Base-by-base conservation (phyloP, 2,113 vertebrate genomes). In the Onychostoma macrolepis region DNA sequence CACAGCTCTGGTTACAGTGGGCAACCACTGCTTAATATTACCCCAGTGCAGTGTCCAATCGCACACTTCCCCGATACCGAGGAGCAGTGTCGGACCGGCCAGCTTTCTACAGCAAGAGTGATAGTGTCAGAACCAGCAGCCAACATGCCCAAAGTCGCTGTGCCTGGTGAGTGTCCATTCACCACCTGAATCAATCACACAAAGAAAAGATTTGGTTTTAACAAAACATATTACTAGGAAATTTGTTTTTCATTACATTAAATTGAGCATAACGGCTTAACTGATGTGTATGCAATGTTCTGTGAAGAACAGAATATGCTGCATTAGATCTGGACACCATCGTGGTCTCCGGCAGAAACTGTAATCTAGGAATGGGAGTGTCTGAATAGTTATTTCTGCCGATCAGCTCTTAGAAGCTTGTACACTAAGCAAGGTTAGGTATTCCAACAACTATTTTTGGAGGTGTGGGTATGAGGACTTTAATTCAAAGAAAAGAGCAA, bases 161-260 rank as follows among this genome's bases (percentile, higher is more conserved):
- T 94, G 89, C 92, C 95, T 94, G 96, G 97, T 97, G 95, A 95
- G 96, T 96, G 81, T 69, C 12, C 26, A 45, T 19, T 36, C 21
- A 1, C 48, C 82, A 26, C 67, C 41, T 84, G 74, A 56, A 43
- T 63, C 24, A 48, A 82, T 21, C 36, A 72, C 33, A 30, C 80
- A 84, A 45, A 53, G 71, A 50, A 15, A 78, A 77, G 26, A 30
- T 78, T 79, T 24, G 2, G 3, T 41, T 15, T 41, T 24, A 41
- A 72, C 36, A 41, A 41, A 6, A 36, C 67, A 21, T 36, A 12
- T 4, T 2, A 4, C 9, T 38, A 38, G 12, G 4, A n/a, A 41
- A n/a, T 17, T 26, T 5, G 12, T 26, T 61, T 38, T 17, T 8
- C 53, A 26, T 24, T 0, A 30, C 7, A 11, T 19, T 9, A 8